A percentile compares a stretch with the other conserved stretches of the same genome.
phyloP scores from a whole-genome alignment of 2,888 invertebrate species.

The Hirtodrosophila cameraria region DNA sequence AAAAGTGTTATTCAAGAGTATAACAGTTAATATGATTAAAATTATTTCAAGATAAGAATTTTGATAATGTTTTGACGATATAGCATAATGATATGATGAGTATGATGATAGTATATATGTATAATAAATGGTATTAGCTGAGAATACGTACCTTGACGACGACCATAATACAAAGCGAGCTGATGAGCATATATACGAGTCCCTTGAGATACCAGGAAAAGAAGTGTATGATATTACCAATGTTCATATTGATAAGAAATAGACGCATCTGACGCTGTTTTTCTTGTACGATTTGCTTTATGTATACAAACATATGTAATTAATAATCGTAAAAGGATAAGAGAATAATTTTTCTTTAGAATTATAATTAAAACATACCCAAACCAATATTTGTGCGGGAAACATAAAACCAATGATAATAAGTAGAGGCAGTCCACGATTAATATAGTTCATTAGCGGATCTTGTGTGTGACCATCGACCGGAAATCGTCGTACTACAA shows the following conservation, averaged over 20 bases:
- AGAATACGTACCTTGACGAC: conserved; percentile 82
- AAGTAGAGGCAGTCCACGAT: conserved; percentile 88
- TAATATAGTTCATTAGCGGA: conserved; percentile 86
- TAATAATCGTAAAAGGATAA: background rate
- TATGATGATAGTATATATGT: too few relatives aligned
- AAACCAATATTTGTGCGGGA: conserved; percentile 89
- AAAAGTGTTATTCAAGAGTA: too few relatives aligned
- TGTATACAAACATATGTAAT: background rate
- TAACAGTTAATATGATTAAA: too few relatives aligned
- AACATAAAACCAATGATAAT: conserved; percentile 91
- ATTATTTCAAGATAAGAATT: too few relatives aligned
- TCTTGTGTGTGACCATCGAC: conserved; percentile 86
- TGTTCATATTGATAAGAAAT: conserved; percentile 64
- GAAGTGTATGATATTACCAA: conserved; percentile 91
- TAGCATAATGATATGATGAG: too few relatives aligned
- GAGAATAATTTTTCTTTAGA: too few relatives aligned
- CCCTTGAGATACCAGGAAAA: conserved; percentile 92
- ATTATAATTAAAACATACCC: conserved; percentile 79
- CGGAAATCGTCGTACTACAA: conserved; percentile 66
- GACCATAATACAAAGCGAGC: conserved; percentile 85
- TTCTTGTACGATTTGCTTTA: conserved; percentile 55
- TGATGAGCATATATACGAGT: conserved; percentile 87
- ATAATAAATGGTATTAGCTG: too few relatives aligned
- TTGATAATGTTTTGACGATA: too few relatives aligned
- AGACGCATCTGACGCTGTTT: conserved; percentile 44